These are phyloP conservation scores for Holotrichia oblita DNA, from an alignment of 1,140 invertebrate species.

Conservation along the genomic window DNA sequence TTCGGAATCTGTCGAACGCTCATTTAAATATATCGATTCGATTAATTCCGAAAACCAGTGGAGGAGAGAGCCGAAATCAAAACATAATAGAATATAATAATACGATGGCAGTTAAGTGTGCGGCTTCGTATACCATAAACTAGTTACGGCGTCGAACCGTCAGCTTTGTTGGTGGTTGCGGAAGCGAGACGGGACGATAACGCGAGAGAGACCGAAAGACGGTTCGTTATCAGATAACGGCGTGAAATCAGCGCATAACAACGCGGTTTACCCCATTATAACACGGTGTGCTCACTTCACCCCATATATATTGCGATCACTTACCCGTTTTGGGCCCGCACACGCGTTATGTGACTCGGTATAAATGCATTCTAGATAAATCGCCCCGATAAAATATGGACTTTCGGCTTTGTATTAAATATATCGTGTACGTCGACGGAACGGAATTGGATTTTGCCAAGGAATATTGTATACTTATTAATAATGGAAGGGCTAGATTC, in stretches of 20 bases:
- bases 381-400: conserved; percentile 60
- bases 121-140: conserved; percentile 33
- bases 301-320: conserved; percentile 40
- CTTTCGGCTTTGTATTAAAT: conserved; percentile 50
- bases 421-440: not conserved
- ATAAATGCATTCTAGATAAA: conserved; percentile 60
- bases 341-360: conserved; percentile 51
- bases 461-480: not conserved
- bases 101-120: conserved; percentile 36
- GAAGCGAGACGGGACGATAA: not conserved
- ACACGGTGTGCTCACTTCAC: conserved; percentile 51
- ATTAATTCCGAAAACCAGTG: conserved; percentile 15
- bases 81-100: conserved; percentile 40
- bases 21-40: conserved; percentile 34
- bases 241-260: conserved; percentile 61
- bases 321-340: conserved; percentile 39
- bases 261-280: conserved; percentile 61
- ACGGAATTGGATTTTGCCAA: conserved; percentile 1
- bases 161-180: not conserved
- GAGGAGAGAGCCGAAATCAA: conserved; percentile 35
- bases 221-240: conserved; percentile 58
- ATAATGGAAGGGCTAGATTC: too few species aligned
- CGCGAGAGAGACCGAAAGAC: conserved; percentile 36
- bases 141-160: conserved; percentile 10
- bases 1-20: not conserved